Base-by-base conservation (phyloP, 2,888 invertebrate species). In the Apeira syringaria region DNA sequence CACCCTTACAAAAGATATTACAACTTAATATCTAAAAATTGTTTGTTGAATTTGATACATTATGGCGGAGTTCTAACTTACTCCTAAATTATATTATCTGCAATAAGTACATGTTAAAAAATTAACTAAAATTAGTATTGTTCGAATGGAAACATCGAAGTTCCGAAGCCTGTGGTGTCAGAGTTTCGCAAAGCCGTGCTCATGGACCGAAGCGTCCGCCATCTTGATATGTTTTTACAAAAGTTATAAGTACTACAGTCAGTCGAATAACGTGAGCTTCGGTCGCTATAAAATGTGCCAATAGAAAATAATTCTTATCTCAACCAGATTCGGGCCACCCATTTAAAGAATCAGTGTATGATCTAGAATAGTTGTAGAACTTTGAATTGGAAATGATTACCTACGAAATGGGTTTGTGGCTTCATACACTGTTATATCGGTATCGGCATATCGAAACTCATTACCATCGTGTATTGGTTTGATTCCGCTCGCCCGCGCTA, bases 291-390 rank as follows among this genome's bases (percentile, higher is more conserved):
- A 82, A 84, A 74, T 44, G 88, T 87, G 88, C 83, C 81, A 80
- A 79, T 80, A 84, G 74, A 57, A 57, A 61, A 57, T 65, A 72
- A 61, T 64, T 68, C 31, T 59, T 73, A 64, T 61, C 59, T 74
- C 74, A 73, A 88, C 89, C 89, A 88, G 89, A 89, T 85, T 87
- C 86, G 89, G 89, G 89, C 75, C 80, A 82, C 88, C 87, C 87
- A 83, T 83, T 67, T 43, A 59, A 52, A 63, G 57, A 71, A 68
- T 72, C 77, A 80, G 77, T 76, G 82, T 79, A 78, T 71, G 75
- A 60, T 65, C 50, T 50, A 60, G 60, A 58, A 64, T 44, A 66
- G 59, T 47, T 57, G 33, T 56, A 62, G 60, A 58, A 59, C 59
- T 53, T 57, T 60, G 50, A 56, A 50, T 52, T 52, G 62, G 66